Conservation (phyloP, 2,797 vertebrate species). For the Sandelia bainsii region DNA sequence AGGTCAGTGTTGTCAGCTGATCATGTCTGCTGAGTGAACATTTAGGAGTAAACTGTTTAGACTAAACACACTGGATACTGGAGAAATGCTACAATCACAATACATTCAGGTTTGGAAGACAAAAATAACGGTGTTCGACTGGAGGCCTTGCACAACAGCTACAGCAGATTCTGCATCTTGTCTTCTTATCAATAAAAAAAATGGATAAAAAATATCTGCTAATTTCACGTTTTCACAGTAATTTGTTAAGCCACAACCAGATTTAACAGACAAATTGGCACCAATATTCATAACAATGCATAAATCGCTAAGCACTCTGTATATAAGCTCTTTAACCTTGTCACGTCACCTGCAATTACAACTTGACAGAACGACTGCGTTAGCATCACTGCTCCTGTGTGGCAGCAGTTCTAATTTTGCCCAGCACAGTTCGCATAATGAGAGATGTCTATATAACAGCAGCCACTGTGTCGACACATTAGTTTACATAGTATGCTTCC, state of each 20-base stretch:
- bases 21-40: conserved; percentile 22
- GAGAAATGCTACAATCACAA: conserved; percentile 19
- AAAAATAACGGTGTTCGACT: conserved; percentile 14
- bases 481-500: conserved; percentile 54
- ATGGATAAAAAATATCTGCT: conserved; percentile 10
- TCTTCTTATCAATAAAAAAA: conserved; percentile 12
- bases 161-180: conserved; percentile 21
- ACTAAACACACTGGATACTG: conserved; percentile 3
- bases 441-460: conserved; percentile 72
- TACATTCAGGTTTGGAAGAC: conserved; percentile 42
- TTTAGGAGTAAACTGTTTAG: conserved; percentile 25
- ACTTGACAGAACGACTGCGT: conserved; percentile 49
- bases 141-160: conserved; percentile 24
- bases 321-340: conserved; percentile 57
- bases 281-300: conserved; percentile 30
- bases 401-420: conserved; percentile 58
- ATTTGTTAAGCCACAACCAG: conserved; percentile 36
- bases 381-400: conserved; percentile 54
- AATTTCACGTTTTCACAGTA: conserved; percentile 40
- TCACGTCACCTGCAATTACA: conserved; percentile 61
- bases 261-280: conserved; percentile 39
- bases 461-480: conserved; percentile 67
- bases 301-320: conserved; percentile 46
- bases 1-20: conserved; percentile 47
- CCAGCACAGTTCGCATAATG: conserved; percentile 76